Evolutionary conservation across 64 coral and sea anemone genomes (phyloP), one percentile per base, ranked within the genome.

Genomic region (Catalaphyllia jardinei): DNA sequence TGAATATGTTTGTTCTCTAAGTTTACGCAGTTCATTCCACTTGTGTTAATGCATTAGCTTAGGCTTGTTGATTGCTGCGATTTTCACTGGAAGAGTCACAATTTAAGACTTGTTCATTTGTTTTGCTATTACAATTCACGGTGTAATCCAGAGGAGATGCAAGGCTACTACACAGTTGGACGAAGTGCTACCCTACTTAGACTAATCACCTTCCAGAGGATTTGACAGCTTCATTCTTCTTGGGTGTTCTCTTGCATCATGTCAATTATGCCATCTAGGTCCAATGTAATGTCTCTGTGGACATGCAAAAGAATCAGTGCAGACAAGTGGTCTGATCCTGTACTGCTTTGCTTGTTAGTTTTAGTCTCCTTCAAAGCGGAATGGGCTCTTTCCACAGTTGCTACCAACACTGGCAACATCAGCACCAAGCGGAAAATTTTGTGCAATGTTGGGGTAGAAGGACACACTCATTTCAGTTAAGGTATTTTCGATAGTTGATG

Each of bases 21-120:
- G 27, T 75, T 75, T 75, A 75, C 73, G 27, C 28, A 75, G 73
- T 16, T 75, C 73, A 75, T 75, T 75, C 29, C 35, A 33, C 73
- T 75, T 15, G 73, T 75, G 73, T 75, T 75, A 75, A 72, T 22
- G 67, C 67, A 72, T 72, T 72, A 72, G 67, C 67, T 72, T 4
- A 72, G 67, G 19, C 67, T 72, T 72, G 67, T 72, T 72, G 67
- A 72, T 72, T n/a, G 67, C 67, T 72, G 24, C 67, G 67, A 72
- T n/a, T 72, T 20, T 72, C 67, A 72, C 67, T 72, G 16, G 19
- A 72, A 72, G 16, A 72, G 67, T 72, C 67, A 17, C 67, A 72
- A 72, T 72, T 60, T 16, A 9, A 60, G 57, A 16, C 57, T 60
- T 60, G 8, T 60, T 60, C 57, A 60, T 60, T 60, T 60, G 57